These are phyloP conservation scores for Tiliacea aurago DNA, from an alignment of 2,888 invertebrate genomes.

Conservation along the genomic window DNA sequence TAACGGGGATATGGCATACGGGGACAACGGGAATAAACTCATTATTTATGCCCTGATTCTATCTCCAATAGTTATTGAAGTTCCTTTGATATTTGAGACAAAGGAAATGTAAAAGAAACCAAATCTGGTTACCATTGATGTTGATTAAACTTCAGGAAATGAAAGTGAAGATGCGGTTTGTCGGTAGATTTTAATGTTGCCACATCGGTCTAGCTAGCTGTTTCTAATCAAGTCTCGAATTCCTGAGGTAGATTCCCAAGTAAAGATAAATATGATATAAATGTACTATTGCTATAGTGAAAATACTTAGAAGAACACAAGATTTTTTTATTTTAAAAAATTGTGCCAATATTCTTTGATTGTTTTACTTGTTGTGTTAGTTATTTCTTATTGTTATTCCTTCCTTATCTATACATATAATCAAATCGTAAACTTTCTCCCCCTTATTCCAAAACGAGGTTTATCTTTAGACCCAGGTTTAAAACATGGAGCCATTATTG, in stretches of 20 bases:
- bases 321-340: no score
- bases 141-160: conserved; percentile 41
- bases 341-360: no score
- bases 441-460: no score
- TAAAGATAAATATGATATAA: not conserved
- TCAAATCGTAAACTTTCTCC: no score
- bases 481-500: no score
- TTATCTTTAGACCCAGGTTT: no score
- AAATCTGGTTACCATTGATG: conserved; percentile 45
- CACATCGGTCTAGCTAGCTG: not conserved
- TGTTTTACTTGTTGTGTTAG: no score
- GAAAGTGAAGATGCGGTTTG: conserved; percentile 48
- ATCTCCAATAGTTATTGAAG: conserved; percentile 24
- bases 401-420: no score
- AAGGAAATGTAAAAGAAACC: conserved; percentile 53
- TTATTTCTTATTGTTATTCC: no score
- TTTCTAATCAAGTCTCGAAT: conserved; percentile 8
- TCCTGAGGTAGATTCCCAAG: not conserved
- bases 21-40: no score
- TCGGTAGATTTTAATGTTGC: conserved; percentile 41
- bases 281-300: not conserved
- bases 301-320: not conserved
- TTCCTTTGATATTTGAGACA: conserved; percentile 60
- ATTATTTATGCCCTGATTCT: not conserved
- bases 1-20: no score